Evolutionary conservation across 2,888 invertebrate genomes (phyloP).

Genomic region (Eupithecia pulchellata): DNA sequence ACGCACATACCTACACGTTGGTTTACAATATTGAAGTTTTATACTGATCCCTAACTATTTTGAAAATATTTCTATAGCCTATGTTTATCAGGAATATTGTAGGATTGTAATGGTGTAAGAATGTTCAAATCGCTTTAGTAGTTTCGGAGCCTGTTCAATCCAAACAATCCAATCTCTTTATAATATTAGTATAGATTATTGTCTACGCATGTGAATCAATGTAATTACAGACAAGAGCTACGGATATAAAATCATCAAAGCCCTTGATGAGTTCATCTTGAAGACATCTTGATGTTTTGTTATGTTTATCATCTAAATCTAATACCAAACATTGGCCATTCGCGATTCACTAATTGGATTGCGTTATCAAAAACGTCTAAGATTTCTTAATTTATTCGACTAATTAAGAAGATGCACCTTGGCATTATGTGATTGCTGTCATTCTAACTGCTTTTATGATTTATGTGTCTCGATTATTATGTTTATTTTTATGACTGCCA

Average conservation of each 20-base stretch:
- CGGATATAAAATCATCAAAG: neutral
- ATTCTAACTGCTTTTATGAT: conserved; percentile 9
- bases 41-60: no score
- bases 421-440: conserved; percentile 11
- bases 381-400: conserved; percentile 30
- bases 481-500: neutral
- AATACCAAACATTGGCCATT: neutral
- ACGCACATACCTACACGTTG: no score
- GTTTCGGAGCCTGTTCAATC: no score
- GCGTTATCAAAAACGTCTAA: conserved; percentile 29
- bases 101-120: no score
- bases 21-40: no score
- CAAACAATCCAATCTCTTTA: no score
- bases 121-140: no score
- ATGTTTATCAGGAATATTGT: no score
- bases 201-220: neutral
- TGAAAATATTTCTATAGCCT: no score
- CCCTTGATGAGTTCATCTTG: no score
- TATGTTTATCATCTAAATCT: no score
- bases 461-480: neutral
- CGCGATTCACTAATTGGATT: conserved; percentile 27
- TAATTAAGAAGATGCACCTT: conserved; percentile 16
- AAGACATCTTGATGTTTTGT: no score
- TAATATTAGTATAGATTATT: neutral
- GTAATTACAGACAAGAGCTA: neutral